Conservation (phyloP, 2,113 vertebrate species). For the Recurvirostra avosetta region DNA sequence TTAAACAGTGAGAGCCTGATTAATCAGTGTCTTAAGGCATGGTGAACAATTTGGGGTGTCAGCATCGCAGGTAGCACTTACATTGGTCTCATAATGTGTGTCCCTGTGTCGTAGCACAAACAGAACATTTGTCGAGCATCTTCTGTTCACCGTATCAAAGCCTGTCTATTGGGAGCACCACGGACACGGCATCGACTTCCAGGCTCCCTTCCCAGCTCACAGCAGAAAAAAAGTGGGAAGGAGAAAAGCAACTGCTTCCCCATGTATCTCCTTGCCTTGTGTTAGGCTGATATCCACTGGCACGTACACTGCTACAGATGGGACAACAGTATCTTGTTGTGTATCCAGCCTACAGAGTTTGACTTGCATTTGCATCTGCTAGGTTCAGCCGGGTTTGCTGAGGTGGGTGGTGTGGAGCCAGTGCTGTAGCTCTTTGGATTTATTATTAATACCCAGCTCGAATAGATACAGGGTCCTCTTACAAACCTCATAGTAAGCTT, state of each 20-base stretch:
- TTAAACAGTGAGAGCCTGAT: accelerated
- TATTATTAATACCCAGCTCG: background rate
- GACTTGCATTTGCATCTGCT: conserved; percentile 14
- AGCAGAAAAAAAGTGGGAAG: background rate
- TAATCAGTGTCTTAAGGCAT: no score
- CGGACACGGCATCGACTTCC: background rate
- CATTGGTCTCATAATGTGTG: background rate
- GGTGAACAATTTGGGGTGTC: background rate
- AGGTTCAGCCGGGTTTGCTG: background rate
- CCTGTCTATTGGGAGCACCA: background rate
- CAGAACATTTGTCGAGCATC: background rate
- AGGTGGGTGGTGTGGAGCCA: conserved; percentile 29
- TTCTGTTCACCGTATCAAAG: background rate
- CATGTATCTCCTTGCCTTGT: background rate
- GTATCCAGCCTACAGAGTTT: conserved; percentile 12
- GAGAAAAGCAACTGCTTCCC: background rate
- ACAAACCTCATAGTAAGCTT: conserved; percentile 11
- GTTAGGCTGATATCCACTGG: conserved; percentile 46
- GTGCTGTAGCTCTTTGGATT: background rate
- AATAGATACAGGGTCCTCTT: background rate
- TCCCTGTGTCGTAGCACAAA: background rate
- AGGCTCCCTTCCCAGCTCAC: background rate
- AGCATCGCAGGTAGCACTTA: background rate
- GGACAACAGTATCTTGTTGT: conserved; percentile 47
- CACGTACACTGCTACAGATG: conserved; percentile 34